phyloP scores from a whole-genome alignment of 2,113 vertebrate species.

The Malurus melanocephalus region DNA sequence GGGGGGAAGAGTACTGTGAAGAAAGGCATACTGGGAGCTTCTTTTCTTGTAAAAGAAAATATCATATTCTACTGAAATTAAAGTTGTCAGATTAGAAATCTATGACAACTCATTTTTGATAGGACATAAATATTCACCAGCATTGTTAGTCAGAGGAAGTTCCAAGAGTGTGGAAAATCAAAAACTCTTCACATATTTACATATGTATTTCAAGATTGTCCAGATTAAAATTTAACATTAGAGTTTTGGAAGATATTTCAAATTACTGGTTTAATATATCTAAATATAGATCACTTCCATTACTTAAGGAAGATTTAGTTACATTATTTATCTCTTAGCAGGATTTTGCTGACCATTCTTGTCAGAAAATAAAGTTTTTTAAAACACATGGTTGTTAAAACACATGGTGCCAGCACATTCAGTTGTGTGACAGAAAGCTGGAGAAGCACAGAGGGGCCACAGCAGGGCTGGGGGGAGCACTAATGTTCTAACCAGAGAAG shows the following conservation, averaged over 20 bases:
- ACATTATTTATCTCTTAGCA: neutral
- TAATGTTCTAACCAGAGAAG: neutral
- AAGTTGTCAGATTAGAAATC: neutral
- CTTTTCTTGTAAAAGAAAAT: neutral
- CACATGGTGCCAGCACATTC: neutral
- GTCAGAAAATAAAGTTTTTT: neutral
- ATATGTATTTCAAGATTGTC: neutral
- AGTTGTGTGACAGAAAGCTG: neutral
- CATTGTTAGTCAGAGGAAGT: neutral
- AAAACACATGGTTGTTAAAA: neutral
- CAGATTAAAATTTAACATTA: neutral
- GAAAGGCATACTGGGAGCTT: neutral
- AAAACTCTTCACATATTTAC: neutral
- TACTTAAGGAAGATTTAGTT: neutral
- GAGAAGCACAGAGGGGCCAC: neutral
- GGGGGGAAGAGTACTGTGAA: neutral
- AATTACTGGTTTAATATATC: neutral
- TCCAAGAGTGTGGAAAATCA: neutral
- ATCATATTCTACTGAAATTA: neutral
- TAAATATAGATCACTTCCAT: neutral
- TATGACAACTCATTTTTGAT: neutral
- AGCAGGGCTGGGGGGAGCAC: neutral
- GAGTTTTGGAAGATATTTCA: neutral
- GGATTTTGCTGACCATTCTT: neutral
- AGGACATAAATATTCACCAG: neutral